Base-by-base conservation (phyloP, 2,797 vertebrate species). In the Sebastes oblongus region DNA sequence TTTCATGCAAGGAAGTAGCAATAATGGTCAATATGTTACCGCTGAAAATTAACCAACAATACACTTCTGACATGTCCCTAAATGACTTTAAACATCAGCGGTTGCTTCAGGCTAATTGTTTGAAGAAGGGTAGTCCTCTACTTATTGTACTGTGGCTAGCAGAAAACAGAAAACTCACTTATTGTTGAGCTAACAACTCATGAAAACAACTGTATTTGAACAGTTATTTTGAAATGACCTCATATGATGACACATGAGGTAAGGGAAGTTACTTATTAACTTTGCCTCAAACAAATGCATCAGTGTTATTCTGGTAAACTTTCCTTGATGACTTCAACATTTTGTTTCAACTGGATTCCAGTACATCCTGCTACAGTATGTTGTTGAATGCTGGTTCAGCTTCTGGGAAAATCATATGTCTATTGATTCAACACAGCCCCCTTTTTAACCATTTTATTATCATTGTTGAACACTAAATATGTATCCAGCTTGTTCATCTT, bases 251-350 rank as follows among this genome's bases (percentile, higher is more conserved):
- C 32, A 50, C 60, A 29, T 20, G 46, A 20, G 5, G 20, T 70
- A n/a, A n/a, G 66, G 58, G 20, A 74, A 74, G 73, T 71, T 66
- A 81, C 70, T 75, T 14, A 75, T 86, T 70, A 86, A 85, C 73
- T 69, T 42, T 29, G n/a, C 20, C 75, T 79, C 18, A 75, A 69
- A 77, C 36, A 71, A 79, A 76, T 72, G 27, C 27, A 52, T 69
- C n/a, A 22, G 22, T 69, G 70, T 75, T 56, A 34, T 76, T 25
- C 50, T 71, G 22, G 20, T 74, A 54, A 72, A 50, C 68, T 58
- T 80, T 79, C 27, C 27, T 56, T 60, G 27, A 58, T 29, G 20
- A 54, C 55, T 52, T 66, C 1, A 70, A 34, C 60, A 25, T 29
- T 8, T 20, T 46, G 9, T 72, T 71, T 62, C 20, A 36, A 22